Base-by-base conservation (phyloP, 2,113 vertebrate genomes). In the Sprattus sprattus region DNA sequence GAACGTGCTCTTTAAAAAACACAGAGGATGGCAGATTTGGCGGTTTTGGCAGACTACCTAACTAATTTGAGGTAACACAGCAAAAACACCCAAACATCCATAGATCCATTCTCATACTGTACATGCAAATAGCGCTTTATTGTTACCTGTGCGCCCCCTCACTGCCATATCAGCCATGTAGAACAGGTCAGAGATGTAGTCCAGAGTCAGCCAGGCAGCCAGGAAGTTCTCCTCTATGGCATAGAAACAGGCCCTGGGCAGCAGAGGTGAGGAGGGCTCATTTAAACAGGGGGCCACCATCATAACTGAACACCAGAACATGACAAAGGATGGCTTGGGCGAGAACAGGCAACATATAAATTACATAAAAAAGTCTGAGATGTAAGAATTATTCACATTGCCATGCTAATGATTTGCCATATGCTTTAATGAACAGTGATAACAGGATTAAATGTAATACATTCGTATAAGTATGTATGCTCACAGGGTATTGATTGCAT, bases 201-300 rank as follows among this genome's bases (percentile, higher is more conserved):
- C 97, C 90, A 99, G 92, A 13, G 94, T 92, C 0, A 95, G 92
- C 98, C 97, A 99, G 71, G 94, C 89, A 28, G 86, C 87, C 50
- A 91, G 39, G 86, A 96, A 97, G 45, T 83, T 87, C 16, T 94
- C 81, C 64, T 96, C 95, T 22, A 97, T 93, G 0, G 91, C 91
- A 0, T 93, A 92, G 90, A 99, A 98, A 89, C 97, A 97, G n/a
- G 95, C 95, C 93, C 97, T 98, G 45, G 0, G 8, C 84, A 87
- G 80, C 0, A 75, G 81, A 15, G 25, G 75, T 44, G 44, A 1
- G 64, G 25, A 64, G 22, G n/a, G 2, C n/a, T 67, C 64, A 67
- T 28, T 67, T 67, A 67, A 28, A 25, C 18, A 22, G 54, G 22
- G 20, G 54, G 54, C 5, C 54, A 22, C 54, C 3, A 60, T 39